These are phyloP conservation scores for Sylvilagus floridanus DNA, from an alignment of 2,797 vertebrate genomes.

Conservation along the genomic window DNA sequence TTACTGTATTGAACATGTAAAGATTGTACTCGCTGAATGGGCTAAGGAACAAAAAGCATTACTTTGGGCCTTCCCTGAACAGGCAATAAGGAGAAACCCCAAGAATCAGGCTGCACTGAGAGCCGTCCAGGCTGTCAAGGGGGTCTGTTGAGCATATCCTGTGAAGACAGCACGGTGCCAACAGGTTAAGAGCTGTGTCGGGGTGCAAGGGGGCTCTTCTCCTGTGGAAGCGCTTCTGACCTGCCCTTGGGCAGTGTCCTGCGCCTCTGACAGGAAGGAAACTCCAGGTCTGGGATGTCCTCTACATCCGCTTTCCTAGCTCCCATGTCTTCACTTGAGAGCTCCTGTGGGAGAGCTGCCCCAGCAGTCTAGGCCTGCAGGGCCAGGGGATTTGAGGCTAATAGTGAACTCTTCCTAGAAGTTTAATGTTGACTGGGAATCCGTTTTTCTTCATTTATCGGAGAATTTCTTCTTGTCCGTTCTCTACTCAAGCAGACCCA, in stretches of 20 bases:
- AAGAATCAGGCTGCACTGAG: background rate
- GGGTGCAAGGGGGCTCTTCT: background rate
- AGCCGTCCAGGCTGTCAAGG: background rate
- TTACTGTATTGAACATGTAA: slow-evolving; percentile 33
- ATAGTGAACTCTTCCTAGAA: background rate
- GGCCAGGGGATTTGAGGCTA: background rate
- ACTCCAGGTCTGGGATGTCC: background rate
- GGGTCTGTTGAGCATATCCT: background rate
- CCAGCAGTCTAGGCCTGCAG: background rate
- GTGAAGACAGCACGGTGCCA: background rate
- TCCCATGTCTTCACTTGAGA: background rate
- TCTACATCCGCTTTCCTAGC: background rate
- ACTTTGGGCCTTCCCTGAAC: background rate
- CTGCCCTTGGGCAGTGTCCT: background rate
- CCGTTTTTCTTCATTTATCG: background rate
- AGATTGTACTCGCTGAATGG: background rate
- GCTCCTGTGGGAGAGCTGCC: background rate
- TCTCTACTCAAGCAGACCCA: background rate
- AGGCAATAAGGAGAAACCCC: background rate
- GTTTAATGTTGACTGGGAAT: background rate
- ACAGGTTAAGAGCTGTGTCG: background rate
- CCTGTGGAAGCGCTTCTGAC: background rate
- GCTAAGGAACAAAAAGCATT: background rate
- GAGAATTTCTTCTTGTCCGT: background rate
- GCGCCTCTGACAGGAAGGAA: background rate